phyloP scores from a whole-genome alignment of 1,140 invertebrate genomes.

The Anastrepha obliqua region DNA sequence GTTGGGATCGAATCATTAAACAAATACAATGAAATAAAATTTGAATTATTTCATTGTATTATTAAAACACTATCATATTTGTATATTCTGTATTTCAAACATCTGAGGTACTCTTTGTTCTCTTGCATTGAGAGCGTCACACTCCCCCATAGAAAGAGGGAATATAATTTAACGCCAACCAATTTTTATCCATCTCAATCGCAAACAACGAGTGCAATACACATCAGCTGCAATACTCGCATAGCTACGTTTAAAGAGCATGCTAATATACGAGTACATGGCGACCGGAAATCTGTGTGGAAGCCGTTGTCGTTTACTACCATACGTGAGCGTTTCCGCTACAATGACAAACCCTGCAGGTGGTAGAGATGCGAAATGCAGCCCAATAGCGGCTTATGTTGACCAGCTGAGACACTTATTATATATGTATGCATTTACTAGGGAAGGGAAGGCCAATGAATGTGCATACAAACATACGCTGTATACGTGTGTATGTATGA shows the following conservation, averaged over 20 bases:
- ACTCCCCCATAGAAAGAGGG: background rate
- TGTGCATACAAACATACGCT: background rate
- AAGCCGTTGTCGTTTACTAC: background rate
- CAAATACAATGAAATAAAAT: too few relatives aligned
- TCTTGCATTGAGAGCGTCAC: background rate
- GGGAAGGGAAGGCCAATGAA: background rate
- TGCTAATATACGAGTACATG: background rate
- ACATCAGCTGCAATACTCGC: too few relatives aligned
- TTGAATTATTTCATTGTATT: too few relatives aligned
- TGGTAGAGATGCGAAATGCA: background rate
- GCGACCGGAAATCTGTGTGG: conserved; percentile 19
- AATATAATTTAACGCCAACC: background rate
- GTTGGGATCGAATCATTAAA: too few relatives aligned
- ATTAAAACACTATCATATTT: too few relatives aligned
- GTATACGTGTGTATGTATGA: background rate
- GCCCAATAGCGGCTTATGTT: background rate
- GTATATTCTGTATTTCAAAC: background rate
- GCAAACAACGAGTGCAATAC: background rate
- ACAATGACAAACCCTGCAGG: background rate
- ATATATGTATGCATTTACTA: background rate
- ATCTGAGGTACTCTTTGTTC: background rate
- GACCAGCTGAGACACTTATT: background rate
- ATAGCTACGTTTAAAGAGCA: background rate
- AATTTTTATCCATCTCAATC: background rate
- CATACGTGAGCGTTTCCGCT: conserved; percentile 28